phyloP scores from a whole-genome alignment of 2,797 vertebrate species.

The Pangasius larnaudii region DNA sequence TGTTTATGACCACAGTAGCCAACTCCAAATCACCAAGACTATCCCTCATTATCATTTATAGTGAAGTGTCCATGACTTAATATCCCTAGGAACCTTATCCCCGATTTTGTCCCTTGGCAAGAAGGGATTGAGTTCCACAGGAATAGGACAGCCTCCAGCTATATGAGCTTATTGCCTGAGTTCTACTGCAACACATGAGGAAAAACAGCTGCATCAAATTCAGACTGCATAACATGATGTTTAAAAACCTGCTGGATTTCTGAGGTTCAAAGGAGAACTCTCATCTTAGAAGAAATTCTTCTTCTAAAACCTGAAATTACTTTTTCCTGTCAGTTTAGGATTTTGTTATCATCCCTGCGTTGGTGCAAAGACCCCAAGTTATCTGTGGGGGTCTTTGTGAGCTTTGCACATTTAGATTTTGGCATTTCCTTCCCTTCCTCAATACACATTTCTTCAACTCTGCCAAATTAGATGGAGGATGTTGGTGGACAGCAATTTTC shows the following conservation, averaged over 20 bases:
- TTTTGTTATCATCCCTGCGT: background rate
- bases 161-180: background rate
- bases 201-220: conserved; percentile 11
- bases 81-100: conserved; percentile 24
- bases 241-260: conserved; percentile 6
- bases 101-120: conserved; percentile 12
- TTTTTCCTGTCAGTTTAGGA: background rate
- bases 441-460: background rate
- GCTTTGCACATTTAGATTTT: background rate
- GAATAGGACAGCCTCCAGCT: background rate
- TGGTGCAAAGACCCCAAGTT: background rate
- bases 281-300: no score
- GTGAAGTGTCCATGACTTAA: background rate
- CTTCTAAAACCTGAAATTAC: background rate
- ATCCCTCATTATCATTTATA: conserved; percentile 33
- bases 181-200: background rate
- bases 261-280: conserved; percentile 9
- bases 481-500: background rate
- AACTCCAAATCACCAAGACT: conserved; percentile 53
- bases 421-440: background rate
- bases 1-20: conserved; percentile 47
- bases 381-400: background rate
- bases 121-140: background rate
- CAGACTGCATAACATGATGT: background rate
- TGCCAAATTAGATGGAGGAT: background rate